Base-by-base conservation (phyloP, 2,797 vertebrate genomes). In the Mus caroli region DNA sequence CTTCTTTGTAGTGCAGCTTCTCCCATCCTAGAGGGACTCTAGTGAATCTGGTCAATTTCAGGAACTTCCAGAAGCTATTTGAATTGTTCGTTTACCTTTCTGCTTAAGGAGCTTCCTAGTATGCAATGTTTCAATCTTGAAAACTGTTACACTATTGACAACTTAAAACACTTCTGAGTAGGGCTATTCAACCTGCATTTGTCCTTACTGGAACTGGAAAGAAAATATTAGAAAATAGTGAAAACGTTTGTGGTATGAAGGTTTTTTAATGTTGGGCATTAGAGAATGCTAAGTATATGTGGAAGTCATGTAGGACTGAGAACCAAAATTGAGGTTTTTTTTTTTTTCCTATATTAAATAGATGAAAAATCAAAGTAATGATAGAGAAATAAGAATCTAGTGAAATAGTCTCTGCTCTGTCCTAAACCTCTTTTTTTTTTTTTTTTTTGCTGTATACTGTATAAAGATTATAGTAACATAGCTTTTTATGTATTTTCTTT, bases 281-380 rank as follows among this genome's bases (percentile, higher is more conserved):
- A 54, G 67, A 77, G 71, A 20, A 85, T 94, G 28, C 37, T 71
- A 20, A 46, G 40, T 64, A 4, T 64, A 22, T 78, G 7, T 64
- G 67, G 67, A 95, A 96, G 24, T 52, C 76, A 37, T 15, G 1
- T 76, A 12, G 52, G 20, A 79, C 73, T 34, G 43, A 95, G 86
- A 94, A 79, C n/a, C 31, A 71, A 75, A 89, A 75, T 15, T 93
- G 46, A 94, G 60, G 92, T 94, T 50, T 50, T 95, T 64, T 77
- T 94, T 94, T 50, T 50, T 95, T 64, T 77, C 52, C 12, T 91
- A 5, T 28, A 24, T 93, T 82, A 67, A 62, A 3, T 54, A 80
- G 56, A 58, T 6, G 69, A 40, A 46, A 56, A 31, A 50, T 28
- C 15, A 3, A 82, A 54, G 3, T 75, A 56, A 34, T n/a, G 22